Conservation (phyloP, 2,113 vertebrate species). For the Petroica traversi region DNA sequence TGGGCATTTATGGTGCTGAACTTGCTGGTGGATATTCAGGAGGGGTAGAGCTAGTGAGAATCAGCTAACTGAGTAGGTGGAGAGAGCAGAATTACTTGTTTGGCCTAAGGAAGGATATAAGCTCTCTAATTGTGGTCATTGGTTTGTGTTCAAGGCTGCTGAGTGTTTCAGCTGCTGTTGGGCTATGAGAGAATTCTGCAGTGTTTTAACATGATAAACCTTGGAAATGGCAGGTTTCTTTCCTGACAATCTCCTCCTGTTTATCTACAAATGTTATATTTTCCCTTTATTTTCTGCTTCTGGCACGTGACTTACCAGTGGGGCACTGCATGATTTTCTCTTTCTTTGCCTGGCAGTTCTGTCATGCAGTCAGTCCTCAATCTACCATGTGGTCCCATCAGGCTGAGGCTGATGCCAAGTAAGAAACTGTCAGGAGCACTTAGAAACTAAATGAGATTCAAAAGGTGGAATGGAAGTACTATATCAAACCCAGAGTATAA, state of each 20-base stretch:
- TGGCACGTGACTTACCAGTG: neutral
- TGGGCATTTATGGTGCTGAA: neutral
- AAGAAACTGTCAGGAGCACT: neutral
- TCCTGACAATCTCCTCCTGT: neutral
- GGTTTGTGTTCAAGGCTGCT: neutral
- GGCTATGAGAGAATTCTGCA: neutral
- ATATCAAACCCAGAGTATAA: neutral
- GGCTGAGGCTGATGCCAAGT: neutral
- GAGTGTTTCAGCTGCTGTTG: neutral
- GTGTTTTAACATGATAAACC: neutral
- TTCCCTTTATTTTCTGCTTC: neutral
- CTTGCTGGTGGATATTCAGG: neutral
- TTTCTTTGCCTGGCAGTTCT: neutral
- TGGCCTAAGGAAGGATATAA: neutral
- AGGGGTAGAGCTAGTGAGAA: neutral
- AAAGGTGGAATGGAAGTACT: neutral
- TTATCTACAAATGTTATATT: neutral
- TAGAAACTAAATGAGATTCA: neutral
- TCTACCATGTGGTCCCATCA: neutral
- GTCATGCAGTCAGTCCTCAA: neutral
- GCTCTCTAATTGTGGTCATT: neutral
- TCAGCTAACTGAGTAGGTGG: neutral
- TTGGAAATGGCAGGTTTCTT: conserved; percentile 25
- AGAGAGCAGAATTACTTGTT: neutral
- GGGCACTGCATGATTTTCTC: neutral